phyloP scores from a whole-genome alignment of 2,797 vertebrate species.

The Malurus leucopterus region DNA sequence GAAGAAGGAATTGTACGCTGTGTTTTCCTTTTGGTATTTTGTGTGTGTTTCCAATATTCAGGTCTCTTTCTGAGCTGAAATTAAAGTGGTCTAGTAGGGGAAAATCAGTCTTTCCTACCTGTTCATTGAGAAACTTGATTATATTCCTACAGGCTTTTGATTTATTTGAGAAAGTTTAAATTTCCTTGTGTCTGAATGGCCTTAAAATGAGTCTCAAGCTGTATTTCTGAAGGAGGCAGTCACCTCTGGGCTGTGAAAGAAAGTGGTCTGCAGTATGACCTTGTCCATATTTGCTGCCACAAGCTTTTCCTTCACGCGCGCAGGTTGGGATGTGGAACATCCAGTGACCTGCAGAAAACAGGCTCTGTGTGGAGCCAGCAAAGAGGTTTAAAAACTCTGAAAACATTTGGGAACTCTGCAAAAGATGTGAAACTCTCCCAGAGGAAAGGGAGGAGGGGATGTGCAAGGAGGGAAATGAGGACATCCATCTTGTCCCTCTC shows the following conservation, averaged over 20 bases:
- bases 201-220: neutral
- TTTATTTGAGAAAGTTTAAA: neutral
- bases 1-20: accelerated
- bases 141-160: neutral
- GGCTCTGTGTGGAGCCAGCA: neutral
- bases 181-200: neutral
- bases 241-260: neutral
- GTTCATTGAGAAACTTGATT: neutral
- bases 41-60: neutral
- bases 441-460: neutral
- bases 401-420: neutral
- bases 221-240: neutral
- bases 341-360: neutral
- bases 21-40: neutral
- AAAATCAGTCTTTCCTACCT: neutral
- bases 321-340: neutral
- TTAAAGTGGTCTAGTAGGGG: neutral
- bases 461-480: neutral
- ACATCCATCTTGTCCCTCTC: neutral
- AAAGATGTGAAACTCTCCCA: neutral
- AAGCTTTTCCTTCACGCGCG: accelerated
- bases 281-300: neutral
- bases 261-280: neutral
- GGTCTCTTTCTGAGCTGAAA: neutral
- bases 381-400: neutral